Percentiles rank a stretch among this genome's conserved stretches.
Evolutionary conservation across 2,888 invertebrate genomes (phyloP).

Genomic region (Timema podura): DNA sequence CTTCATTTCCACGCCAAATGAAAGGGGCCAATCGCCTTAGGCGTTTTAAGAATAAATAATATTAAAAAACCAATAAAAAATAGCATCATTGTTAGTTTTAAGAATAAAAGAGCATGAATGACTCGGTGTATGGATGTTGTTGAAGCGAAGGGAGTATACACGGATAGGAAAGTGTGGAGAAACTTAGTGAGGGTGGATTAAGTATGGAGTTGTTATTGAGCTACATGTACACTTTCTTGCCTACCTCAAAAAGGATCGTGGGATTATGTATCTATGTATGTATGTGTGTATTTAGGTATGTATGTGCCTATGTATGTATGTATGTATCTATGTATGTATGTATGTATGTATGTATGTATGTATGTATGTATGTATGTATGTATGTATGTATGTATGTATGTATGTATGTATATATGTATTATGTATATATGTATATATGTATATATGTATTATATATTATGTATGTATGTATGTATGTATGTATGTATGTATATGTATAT

Average conservation of each 20-base stretch:
- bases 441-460: background rate
- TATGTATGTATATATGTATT: background rate
- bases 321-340: background rate
- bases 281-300: background rate
- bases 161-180: too few relatives aligned
- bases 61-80: background rate
- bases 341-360: background rate
- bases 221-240: too few relatives aligned
- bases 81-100: background rate
- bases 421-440: background rate
- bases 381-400: conserved; percentile 7
- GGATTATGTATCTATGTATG: background rate
- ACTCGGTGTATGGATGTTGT: too few relatives aligned
- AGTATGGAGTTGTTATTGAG: too few relatives aligned
- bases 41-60: too few relatives aligned
- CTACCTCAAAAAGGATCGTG: background rate
- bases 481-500: background rate
- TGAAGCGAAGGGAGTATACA: too few relatives aligned
- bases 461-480: background rate
- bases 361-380: conserved; percentile 9
- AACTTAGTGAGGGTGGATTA: too few relatives aligned
- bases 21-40: too few relatives aligned
- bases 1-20: too few relatives aligned
- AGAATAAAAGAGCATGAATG: too few relatives aligned
- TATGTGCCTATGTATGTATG: background rate